Evolutionary conservation across 2,888 invertebrate species (phyloP), one percentile per base, ranked within the genome.

Genomic region (Phorcus lineatus): DNA sequence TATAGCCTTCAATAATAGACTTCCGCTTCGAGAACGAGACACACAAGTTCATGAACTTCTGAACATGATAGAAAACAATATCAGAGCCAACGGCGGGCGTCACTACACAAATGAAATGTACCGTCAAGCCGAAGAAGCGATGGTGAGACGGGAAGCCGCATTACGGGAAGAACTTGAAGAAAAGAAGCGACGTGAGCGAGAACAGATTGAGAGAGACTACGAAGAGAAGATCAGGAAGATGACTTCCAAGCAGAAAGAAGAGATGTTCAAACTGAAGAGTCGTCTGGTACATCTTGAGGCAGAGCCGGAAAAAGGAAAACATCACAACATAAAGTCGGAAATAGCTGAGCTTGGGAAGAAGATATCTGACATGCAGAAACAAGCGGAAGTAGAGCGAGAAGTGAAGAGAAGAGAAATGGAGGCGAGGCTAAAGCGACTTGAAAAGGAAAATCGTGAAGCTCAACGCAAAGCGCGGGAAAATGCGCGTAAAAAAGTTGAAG

Each of bases 51-150:
- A 77, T 17, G 22, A 70, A 40, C 22, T 82, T 9, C 36, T 83
- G 6, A 11, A 16, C 13, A 75, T 79, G 13, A 54, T 79, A 16
- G 77, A 84, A 24, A 74, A 52, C 13, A 47, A 78, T 3, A 53
- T 80, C 22, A 17, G 47, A 16, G 24, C 54, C 4, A 82, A 81
- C 28, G 40, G 67, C 0, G 84, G 84, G 9, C 52, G 75, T 13
- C 80, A 53, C 40, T 84, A 84, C 62, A 84, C 81, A 22, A 81
- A 78, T 22, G 81, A 80, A 4, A 80, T 82, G 81, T 84, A 80
- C 62, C n/a, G 40, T 19, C 78, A 76, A 31, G 81, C 81, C 11
- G 84, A 84, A 40, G 47, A 55, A 57, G 31, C n/a, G 7, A 55
- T 77, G 17, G 3, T 54, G 28, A 13, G 57, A 22, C 17, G 77